Percentiles rank a stretch among this genome's conserved stretches.
Conservation (phyloP, 2,888 invertebrate genomes). For the Drosophila meridiana region DNA sequence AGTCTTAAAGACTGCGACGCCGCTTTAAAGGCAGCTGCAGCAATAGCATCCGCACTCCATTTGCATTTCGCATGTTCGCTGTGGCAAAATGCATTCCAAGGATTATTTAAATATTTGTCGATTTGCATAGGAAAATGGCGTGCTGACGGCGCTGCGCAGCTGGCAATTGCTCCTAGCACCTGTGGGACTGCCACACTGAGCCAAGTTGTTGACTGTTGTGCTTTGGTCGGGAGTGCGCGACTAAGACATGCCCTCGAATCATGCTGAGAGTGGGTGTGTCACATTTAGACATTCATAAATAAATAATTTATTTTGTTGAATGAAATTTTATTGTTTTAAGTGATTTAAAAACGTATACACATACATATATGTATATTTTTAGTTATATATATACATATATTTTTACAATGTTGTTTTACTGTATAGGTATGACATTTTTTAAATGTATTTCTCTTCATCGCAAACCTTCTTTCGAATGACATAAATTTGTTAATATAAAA, state of each 20-base stretch:
- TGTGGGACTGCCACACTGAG: background rate
- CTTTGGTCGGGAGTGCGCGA: background rate
- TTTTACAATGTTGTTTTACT: no score
- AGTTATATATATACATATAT: no score
- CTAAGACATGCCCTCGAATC: background rate
- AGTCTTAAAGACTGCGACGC: slow-evolving; percentile 8
- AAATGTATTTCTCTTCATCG: no score
- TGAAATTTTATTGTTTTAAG: no score
- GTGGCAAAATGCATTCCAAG: slow-evolving; percentile 37
- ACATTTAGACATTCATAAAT: no score
- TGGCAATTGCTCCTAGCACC: slow-evolving; percentile 10
- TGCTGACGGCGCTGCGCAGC: slow-evolving; percentile 16
- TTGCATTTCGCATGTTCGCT: slow-evolving; percentile 57
- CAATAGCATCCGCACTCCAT: slow-evolving; percentile 38
- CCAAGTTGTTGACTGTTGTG: background rate
- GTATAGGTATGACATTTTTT: no score
- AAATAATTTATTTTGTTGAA: no score
- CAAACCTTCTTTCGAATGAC: no score
- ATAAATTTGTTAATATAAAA: no score
- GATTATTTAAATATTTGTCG: slow-evolving; percentile 66
- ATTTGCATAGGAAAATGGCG: slow-evolving; percentile 38
- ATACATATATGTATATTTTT: no score
- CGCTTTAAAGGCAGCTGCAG: slow-evolving; percentile 26
- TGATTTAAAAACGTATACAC: no score
- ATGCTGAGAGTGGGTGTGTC: background rate